These are phyloP conservation scores for Ophthalmolycus amberensis DNA, from an alignment of 2,113 vertebrate species.

Conservation along the genomic window DNA sequence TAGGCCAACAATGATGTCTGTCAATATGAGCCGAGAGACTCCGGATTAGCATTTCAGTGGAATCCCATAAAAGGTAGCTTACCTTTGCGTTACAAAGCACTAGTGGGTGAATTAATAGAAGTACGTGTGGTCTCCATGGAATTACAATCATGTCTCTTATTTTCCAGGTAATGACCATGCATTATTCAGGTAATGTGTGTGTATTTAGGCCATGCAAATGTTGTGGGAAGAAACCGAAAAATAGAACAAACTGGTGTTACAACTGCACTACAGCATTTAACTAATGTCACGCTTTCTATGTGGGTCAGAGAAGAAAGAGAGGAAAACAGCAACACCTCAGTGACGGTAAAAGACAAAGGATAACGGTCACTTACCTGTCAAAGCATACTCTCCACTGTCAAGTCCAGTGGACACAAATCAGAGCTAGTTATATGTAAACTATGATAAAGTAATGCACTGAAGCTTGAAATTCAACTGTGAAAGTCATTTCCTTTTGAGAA, in stretches of 20 bases:
- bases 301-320: slow-evolving; percentile 45
- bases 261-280: slow-evolving; percentile 18
- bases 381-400: slow-evolving; percentile 35
- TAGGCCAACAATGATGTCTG: slow-evolving; percentile 55
- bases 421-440: slow-evolving; percentile 60
- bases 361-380: slow-evolving; percentile 47
- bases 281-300: slow-evolving; percentile 25
- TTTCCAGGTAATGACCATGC: slow-evolving; percentile 61
- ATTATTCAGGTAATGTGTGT: slow-evolving; percentile 52
- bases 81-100: slow-evolving; percentile 68
- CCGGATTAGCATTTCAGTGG: slow-evolving; percentile 66
- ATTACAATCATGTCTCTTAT: slow-evolving; percentile 55
- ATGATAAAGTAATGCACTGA: slow-evolving; percentile 59
- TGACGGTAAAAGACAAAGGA: slow-evolving; percentile 25
- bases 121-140: slow-evolving; percentile 39
- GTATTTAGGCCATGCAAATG: slow-evolving; percentile 36
- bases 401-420: slow-evolving; percentile 57
- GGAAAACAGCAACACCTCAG: slow-evolving; percentile 18
- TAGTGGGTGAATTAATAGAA: slow-evolving; percentile 55
- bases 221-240: slow-evolving; percentile 35
- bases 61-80: slow-evolving; percentile 67
- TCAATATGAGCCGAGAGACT: slow-evolving; percentile 60
- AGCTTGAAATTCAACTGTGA: slow-evolving; percentile 71
- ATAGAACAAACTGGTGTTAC: slow-evolving; percentile 29
- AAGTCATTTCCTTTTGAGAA: slow-evolving; percentile 67